A percentile compares a stretch with the other conserved stretches of the same genome.
Conservation (phyloP, 92 coral and sea anemone genomes). For the Phenganax stokvisi region DNA sequence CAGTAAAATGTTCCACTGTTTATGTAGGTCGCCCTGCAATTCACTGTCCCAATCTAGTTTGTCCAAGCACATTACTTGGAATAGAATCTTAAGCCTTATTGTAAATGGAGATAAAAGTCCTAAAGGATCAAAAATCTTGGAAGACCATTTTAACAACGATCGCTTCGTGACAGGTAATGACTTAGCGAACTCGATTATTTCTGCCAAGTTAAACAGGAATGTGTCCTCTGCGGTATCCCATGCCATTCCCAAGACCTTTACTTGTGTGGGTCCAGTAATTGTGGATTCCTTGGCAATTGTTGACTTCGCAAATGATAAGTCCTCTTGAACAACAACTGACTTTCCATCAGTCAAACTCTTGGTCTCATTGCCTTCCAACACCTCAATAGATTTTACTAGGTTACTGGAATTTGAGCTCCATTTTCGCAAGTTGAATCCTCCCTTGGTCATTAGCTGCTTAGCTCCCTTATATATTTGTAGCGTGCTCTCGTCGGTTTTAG, state of each 20-base stretch:
- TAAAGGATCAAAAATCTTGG: constrained; percentile 40
- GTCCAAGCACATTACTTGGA: constrained; percentile 53
- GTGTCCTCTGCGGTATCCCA: constrained; percentile 45
- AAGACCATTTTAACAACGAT: constrained; percentile 55
- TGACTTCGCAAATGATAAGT: constrained; percentile 7
- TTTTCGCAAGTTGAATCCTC: too few species aligned
- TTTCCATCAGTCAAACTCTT: too few species aligned
- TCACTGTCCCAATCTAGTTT: constrained; percentile 52
- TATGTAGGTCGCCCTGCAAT: constrained; percentile 39
- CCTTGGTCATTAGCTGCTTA: too few species aligned
- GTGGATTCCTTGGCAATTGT: constrained; percentile 35
- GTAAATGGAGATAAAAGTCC: constrained; percentile 43
- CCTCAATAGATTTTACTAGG: too few species aligned
- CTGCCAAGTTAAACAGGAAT: constrained; percentile 39
- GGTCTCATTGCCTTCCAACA: too few species aligned
- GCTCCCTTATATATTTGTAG: neutral
- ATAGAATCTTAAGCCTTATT: constrained; percentile 52
- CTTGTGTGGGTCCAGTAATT: neutral
- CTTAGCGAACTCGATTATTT: constrained; percentile 43
- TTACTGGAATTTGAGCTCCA: too few species aligned
- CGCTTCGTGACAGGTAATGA: constrained; percentile 53
- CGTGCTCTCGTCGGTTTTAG: neutral
- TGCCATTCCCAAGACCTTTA: constrained; percentile 40
- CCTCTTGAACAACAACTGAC: too few species aligned
- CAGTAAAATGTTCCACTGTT: constrained; percentile 40